Percentiles rank a stretch among this genome's conserved stretches.
These are phyloP conservation scores for Kryptolebias marmoratus DNA, from an alignment of 2,113 vertebrate species.

Conservation along the genomic window DNA sequence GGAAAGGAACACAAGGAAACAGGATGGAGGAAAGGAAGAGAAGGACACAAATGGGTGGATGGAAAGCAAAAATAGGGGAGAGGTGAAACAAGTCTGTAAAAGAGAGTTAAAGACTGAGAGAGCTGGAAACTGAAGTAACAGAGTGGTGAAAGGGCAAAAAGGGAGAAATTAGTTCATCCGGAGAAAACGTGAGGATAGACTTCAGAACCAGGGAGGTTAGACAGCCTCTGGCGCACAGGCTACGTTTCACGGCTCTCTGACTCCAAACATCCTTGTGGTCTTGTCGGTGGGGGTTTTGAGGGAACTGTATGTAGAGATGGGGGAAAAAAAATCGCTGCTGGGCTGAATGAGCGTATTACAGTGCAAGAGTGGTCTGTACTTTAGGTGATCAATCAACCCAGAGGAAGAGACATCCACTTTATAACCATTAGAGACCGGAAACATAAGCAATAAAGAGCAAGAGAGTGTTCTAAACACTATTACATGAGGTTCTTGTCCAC, in stretches of 20 bases:
- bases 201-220: constrained; percentile 19
- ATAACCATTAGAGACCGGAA: constrained; percentile 68
- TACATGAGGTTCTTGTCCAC: constrained; percentile 37
- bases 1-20: constrained; percentile 8
- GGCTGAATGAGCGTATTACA: constrained; percentile 55
- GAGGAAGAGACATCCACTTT: constrained; percentile 61
- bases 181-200: constrained; percentile 33
- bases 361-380: constrained; percentile 54
- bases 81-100: constrained; percentile 59
- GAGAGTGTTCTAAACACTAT: constrained; percentile 55
- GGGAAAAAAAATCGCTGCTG: constrained; percentile 41
- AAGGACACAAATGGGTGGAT: constrained; percentile 46
- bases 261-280: constrained; percentile 37
- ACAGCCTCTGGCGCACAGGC: constrained; percentile 23
- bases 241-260: constrained; percentile 47
- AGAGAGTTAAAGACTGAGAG: constrained; percentile 45
- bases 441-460: constrained; percentile 51
- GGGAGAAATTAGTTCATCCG: constrained; percentile 23
- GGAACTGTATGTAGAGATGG: constrained; percentile 43
- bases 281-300: constrained; percentile 34
- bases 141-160: constrained; percentile 11
- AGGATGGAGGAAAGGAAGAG: constrained; percentile 45
- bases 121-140: constrained; percentile 16
- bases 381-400: constrained; percentile 71
- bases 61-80: constrained; percentile 59